Conservation (phyloP, 2,797 vertebrate genomes). For the Peromyscus melanophrys region DNA sequence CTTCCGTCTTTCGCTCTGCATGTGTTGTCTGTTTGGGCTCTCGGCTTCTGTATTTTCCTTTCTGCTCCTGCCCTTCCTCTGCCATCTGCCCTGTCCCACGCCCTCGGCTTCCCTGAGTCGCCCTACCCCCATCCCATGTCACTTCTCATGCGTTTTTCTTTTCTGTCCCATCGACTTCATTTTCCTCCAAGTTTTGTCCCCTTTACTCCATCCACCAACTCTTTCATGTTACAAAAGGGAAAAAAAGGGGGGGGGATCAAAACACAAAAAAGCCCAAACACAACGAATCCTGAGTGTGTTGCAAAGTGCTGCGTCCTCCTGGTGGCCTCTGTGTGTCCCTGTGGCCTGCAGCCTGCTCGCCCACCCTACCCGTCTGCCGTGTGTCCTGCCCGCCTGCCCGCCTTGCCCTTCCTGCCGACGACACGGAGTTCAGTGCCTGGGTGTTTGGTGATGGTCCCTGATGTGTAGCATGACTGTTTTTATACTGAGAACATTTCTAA, state of each 20-base stretch:
- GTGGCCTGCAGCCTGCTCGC: constrained; percentile 90
- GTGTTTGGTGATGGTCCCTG: constrained; percentile 95
- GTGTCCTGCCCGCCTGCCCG: constrained; percentile 92
- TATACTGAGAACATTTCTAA: constrained; percentile 98
- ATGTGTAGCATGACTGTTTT: constrained; percentile 99
- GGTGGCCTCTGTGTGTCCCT: constrained; percentile 95
- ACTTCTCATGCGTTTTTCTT: constrained; percentile 69
- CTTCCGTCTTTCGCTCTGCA: constrained; percentile 71
- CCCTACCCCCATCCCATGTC: neutral
- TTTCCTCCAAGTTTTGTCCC: constrained; percentile 77
- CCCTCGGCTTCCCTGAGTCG: neutral
- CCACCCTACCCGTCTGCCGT: constrained; percentile 94
- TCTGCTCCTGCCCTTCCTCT: constrained; percentile 37
- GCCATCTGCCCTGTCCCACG: neutral
- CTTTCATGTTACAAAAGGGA: constrained; percentile 92
- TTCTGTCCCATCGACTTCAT: constrained; percentile 86
- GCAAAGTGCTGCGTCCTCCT: constrained; percentile 94
- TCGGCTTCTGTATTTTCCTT: constrained; percentile 82
- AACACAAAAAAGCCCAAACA: constrained; percentile 86
- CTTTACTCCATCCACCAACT: constrained; percentile 76
- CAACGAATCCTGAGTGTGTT: constrained; percentile 92
- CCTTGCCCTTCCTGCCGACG: constrained; percentile 74
- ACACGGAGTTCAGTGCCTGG: constrained; percentile 97
- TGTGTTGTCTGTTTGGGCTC: constrained; percentile 80
- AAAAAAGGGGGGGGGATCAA: constrained; percentile 75